Evolutionary conservation across 2,113 vertebrate species (phyloP).

Genomic region (Epinephelus cyanopodus): DNA sequence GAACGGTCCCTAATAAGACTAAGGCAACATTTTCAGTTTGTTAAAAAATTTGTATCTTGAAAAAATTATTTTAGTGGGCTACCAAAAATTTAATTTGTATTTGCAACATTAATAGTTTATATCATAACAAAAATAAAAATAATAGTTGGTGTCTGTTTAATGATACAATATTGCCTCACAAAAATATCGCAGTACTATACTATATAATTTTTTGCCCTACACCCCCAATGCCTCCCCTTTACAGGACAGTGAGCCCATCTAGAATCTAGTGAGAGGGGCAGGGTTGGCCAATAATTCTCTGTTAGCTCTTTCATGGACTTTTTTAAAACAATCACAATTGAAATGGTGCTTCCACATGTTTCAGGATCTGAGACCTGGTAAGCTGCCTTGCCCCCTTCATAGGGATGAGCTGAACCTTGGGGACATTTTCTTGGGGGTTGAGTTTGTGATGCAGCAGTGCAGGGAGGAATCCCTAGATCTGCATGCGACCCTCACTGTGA

Average conservation of each 20-base stretch:
- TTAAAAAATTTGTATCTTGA: no score
- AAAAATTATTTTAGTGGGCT: no score
- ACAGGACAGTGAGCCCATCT: background rate
- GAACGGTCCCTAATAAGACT: no score
- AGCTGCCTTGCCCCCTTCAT: slow-evolving; percentile 83
- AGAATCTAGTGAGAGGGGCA: background rate
- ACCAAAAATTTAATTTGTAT: no score
- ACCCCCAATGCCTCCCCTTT: background rate
- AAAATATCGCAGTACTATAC: no score
- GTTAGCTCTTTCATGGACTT: background rate
- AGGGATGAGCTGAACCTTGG: slow-evolving; percentile 91
- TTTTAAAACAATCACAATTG: background rate
- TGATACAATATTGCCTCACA: no score
- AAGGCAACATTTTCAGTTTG: no score
- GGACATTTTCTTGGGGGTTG: slow-evolving; percentile 93
- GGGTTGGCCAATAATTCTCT: background rate
- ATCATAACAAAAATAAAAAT: no score
- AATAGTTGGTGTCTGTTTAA: no score
- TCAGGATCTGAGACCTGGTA: slow-evolving; percentile 88
- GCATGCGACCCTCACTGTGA: slow-evolving; percentile 86
- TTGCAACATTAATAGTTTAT: no score
- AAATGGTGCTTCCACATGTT: background rate
- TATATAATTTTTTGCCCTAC: no score
- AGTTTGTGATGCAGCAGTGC: slow-evolving; percentile 89
- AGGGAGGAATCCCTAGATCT: slow-evolving; percentile 82